These are phyloP conservation scores for Schizaphis graminum DNA, from an alignment of 2,888 invertebrate species.

Conservation along the genomic window DNA sequence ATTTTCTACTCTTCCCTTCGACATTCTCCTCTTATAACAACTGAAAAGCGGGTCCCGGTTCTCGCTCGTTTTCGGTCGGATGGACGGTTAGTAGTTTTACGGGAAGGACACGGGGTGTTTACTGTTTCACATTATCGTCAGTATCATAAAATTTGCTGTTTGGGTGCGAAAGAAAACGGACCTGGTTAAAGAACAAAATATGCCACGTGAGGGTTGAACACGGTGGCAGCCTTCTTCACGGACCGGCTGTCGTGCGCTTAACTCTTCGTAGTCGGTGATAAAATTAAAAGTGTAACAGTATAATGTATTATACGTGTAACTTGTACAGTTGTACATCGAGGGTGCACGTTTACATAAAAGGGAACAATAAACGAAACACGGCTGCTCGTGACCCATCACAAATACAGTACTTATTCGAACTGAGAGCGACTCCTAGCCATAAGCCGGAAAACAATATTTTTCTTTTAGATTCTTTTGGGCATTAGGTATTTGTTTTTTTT, in stretches of 20 bases:
- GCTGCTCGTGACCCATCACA: background rate
- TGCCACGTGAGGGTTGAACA: background rate
- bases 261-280: constrained; percentile 5
- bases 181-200: background rate
- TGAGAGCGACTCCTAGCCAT: background rate
- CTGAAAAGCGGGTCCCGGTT: background rate
- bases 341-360: background rate
- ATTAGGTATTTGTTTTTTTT: constrained; percentile 14
- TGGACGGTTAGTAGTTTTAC: background rate
- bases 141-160: constrained; percentile 35
- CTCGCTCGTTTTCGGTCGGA: constrained; percentile 5
- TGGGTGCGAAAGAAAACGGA: constrained; percentile 16
- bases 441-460: constrained; percentile 46
- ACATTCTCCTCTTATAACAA: background rate
- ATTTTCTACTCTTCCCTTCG: background rate
- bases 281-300: constrained; percentile 52
- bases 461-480: constrained; percentile 1
- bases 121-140: constrained; percentile 30
- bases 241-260: background rate
- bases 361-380: constrained; percentile 28
- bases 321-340: background rate
- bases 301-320: background rate
- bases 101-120: constrained; percentile 29
- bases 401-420: background rate
- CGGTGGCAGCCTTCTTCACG: background rate